Base-by-base conservation (phyloP, 1,140 invertebrate species). In the Thaumetopoea pityocampa region DNA sequence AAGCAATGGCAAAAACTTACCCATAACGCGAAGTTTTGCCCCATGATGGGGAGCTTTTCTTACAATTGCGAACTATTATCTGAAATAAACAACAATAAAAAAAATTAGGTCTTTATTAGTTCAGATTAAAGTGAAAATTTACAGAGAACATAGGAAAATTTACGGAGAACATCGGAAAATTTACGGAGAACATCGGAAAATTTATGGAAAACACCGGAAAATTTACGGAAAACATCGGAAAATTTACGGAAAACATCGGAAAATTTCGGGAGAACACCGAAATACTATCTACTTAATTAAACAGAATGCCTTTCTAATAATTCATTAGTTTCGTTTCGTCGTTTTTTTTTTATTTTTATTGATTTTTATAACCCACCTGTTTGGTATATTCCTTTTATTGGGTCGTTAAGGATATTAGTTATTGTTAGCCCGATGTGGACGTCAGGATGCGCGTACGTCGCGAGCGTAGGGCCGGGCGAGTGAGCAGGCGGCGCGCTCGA, bases 401-500 rank as follows among this genome's bases (percentile, higher is more conserved):
- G 10, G 12, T 14, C n/a, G 22, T 11, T 30, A 36, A 30, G 24
- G 24, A n/a, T 24, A 24, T 41, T 22, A 40, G 17, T 26, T 23
- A 18, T 11, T 16, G 12, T 30, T 20, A 47, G 20, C 42, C 30
- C 11, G 29, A 24, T 37, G 17, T 33, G 29, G 29, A 27, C 29
- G 36, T 38, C 56, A 52, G 63, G 52, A 47, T 70, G 56, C 59
- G 59, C 50, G 38, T 42, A 61, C 20, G 63, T 64, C 65, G 63
- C 61, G 67, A 29, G 32, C 62, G 51, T 32, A 47, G 62, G 57
- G n/a, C n/a, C n/a, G n/a, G n/a, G 58, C 65, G 67, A 79, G 74
- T 82, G 77, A 77, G 57, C 67, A 64, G 60, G 34, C 59, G 51
- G 50, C 67, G 59, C 56, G 48, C 54, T 51, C 40, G 63, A 42